Evolutionary conservation across 2,888 invertebrate species (phyloP).

Genomic region (Athalia rosae): DNA sequence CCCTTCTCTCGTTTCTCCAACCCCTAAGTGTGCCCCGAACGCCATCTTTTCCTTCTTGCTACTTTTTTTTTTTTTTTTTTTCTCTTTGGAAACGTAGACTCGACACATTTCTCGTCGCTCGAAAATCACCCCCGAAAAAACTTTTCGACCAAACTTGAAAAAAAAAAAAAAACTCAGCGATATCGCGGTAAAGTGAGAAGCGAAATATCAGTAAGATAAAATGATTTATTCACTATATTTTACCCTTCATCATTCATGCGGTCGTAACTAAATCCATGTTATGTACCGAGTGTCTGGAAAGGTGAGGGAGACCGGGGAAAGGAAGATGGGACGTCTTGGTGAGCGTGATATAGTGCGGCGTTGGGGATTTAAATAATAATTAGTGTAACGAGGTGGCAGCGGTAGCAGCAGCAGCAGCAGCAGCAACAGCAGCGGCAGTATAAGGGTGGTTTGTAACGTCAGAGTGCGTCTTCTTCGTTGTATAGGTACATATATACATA

Average conservation of each 20-base stretch:
- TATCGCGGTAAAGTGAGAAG: too few species aligned
- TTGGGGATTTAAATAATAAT: conserved; percentile 69
- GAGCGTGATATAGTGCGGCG: conserved; percentile 35
- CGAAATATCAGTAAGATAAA: too few species aligned
- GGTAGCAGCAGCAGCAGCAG: conserved; percentile 61
- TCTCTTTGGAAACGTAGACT: not conserved
- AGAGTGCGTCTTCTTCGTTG: too few species aligned
- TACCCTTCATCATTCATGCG: not conserved
- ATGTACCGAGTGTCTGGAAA: not conserved
- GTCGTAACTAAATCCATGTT: conserved; percentile 20
- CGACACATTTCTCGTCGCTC: not conserved
- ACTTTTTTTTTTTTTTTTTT: not conserved
- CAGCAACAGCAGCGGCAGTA: too few species aligned
- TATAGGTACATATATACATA: too few species aligned
- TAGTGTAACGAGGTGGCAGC: conserved; percentile 70
- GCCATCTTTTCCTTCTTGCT: not conserved
- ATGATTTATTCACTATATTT: not conserved
- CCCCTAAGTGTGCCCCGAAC: not conserved
- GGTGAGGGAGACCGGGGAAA: not conserved
- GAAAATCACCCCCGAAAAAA: too few species aligned
- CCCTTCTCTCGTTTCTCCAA: not conserved
- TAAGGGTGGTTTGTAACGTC: too few species aligned
- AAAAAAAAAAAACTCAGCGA: too few species aligned
- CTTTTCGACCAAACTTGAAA: not conserved
- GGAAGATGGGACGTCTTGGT: conserved; percentile 32